Evolutionary conservation across 2,797 vertebrate species (phyloP).

Genomic region (Trachops cirrhosus): DNA sequence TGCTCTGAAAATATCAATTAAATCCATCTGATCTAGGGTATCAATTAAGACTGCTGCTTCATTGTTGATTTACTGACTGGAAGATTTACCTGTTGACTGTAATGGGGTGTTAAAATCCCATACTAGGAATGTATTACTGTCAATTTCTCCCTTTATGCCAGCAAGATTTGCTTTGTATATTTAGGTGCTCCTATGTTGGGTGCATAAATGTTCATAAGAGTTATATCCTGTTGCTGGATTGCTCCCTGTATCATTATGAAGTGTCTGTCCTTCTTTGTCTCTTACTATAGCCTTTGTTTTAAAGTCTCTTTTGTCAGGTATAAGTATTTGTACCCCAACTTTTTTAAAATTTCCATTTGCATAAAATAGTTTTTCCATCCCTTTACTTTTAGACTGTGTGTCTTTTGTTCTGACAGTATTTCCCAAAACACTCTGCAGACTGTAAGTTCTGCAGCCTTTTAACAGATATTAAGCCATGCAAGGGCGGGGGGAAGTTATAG

Average conservation of each 20-base stretch:
- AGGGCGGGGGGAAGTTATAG: not conserved
- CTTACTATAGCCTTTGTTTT: too few relatives aligned
- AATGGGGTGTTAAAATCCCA: not conserved
- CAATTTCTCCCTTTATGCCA: not conserved
- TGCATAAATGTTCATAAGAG: not conserved
- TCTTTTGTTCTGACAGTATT: not conserved
- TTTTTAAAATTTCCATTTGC: not conserved
- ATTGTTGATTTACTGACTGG: not conserved
- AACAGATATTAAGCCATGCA: not conserved
- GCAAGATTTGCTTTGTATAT: not conserved
- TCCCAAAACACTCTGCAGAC: not conserved
- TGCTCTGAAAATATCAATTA: not conserved
- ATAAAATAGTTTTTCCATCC: not conserved
- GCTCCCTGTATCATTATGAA: not conserved
- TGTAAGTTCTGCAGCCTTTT: not conserved
- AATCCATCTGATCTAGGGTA: not conserved
- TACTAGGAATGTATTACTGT: not conserved
- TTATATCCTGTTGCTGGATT: not conserved
- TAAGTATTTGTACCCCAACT: not conserved
- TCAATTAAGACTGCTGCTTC: not conserved
- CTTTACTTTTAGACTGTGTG: not conserved
- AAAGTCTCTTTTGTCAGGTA: not conserved
- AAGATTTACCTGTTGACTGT: not conserved
- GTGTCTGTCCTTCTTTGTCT: not conserved
- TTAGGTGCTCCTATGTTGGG: not conserved